Conservation (phyloP, 2,888 invertebrate species). For the Epistrophe eligans region DNA sequence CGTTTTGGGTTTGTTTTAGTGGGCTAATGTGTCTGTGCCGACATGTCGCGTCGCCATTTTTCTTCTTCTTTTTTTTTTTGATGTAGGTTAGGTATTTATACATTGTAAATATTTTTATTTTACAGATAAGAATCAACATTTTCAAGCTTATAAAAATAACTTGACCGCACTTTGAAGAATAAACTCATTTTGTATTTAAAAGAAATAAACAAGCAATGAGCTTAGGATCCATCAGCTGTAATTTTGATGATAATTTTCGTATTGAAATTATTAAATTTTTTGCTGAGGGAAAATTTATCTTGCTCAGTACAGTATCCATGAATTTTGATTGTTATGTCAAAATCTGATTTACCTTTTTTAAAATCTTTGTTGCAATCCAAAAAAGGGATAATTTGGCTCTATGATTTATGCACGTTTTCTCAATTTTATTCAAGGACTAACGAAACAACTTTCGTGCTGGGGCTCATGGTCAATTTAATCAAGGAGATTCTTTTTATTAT, state of each 20-base stretch:
- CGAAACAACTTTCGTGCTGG: background rate
- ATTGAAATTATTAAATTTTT: background rate
- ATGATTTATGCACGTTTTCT: background rate
- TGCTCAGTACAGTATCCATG: background rate
- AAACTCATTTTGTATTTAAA: background rate
- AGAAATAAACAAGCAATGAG: background rate
- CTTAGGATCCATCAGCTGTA: background rate
- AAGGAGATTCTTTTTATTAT: background rate
- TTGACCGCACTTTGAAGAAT: background rate
- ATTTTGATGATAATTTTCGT: background rate
- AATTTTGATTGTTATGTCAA: background rate
- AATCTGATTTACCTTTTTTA: background rate
- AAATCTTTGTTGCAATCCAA: background rate
- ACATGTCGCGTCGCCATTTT: constrained; percentile 18
- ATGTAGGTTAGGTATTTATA: too few relatives aligned
- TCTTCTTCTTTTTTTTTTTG: too few relatives aligned
- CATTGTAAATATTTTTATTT: background rate
- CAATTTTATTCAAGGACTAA: background rate
- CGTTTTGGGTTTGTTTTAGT: background rate
- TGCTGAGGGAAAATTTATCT: background rate
- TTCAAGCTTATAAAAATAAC: background rate
- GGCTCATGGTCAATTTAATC: background rate
- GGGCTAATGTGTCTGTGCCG: background rate
- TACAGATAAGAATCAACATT: background rate
- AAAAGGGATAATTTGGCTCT: background rate